Conservation (phyloP, 2,797 vertebrate genomes). For the Anisognathus igniventris region DNA sequence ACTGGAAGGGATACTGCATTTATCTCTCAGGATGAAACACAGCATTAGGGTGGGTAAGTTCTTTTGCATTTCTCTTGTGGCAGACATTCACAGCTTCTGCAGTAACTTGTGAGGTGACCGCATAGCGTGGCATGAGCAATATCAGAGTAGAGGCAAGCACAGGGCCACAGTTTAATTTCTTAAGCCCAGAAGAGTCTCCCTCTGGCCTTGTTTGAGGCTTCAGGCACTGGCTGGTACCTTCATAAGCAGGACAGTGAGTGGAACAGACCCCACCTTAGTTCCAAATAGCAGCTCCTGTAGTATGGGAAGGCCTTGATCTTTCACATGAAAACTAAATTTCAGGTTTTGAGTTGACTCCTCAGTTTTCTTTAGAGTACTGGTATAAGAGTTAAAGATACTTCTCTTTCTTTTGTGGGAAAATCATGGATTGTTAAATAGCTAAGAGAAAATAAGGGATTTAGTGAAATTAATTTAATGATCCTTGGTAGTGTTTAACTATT, state of each 20-base stretch:
- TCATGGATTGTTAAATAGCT: not conserved
- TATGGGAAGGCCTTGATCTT: not conserved
- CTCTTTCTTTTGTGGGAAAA: not conserved
- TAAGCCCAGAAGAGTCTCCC: not conserved
- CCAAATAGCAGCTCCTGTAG: not conserved
- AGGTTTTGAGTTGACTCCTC: not conserved
- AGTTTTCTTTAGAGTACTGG: not conserved
- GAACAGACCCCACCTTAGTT: not conserved
- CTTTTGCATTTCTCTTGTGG: not conserved
- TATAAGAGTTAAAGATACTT: not conserved
- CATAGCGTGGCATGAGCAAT: not conserved
- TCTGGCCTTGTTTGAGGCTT: not conserved
- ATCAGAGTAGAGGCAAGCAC: not conserved
- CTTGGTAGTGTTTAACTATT: not conserved
- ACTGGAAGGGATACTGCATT: not conserved
- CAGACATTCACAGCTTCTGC: not conserved
- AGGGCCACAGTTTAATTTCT: not conserved
- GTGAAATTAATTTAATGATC: not conserved
- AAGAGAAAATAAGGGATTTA: not conserved
- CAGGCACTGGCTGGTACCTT: not conserved
- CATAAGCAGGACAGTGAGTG: not conserved
- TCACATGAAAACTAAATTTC: not conserved
- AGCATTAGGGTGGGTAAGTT: not conserved
- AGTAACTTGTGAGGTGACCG: not conserved
- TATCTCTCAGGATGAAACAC: not conserved